Evolutionary conservation across 1,140 invertebrate genomes (phyloP).

Genomic region (Aricia agestis): DNA sequence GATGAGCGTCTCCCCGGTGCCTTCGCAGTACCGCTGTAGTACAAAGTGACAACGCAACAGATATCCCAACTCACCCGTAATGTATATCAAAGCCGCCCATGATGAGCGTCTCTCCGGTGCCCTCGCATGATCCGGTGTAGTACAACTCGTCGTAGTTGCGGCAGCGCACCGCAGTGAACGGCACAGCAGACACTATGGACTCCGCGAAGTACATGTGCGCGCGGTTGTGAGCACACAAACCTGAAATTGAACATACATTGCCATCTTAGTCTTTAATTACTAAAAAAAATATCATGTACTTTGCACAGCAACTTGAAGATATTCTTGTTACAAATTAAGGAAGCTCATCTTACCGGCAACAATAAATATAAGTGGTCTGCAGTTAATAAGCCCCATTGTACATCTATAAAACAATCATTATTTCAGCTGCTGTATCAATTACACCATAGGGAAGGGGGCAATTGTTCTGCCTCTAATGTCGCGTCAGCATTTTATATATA

Average conservation of each 20-base stretch:
- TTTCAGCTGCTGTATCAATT: no score
- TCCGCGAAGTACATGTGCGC: slow-evolving; percentile 79
- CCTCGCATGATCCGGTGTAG: slow-evolving; percentile 70
- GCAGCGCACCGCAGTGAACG: slow-evolving; percentile 76
- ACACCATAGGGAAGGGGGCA: no score
- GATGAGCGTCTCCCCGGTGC: slow-evolving; percentile 62
- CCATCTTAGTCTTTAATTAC: no score
- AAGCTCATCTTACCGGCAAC: no score
- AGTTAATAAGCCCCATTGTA: no score
- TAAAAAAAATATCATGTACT: no score
- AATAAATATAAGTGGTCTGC: no score
- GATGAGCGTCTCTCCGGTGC: slow-evolving; percentile 62
- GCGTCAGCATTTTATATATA: no score
- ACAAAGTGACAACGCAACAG: slow-evolving; percentile 50
- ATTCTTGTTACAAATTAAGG: no score
- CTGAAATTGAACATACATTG: slow-evolving; percentile 35
- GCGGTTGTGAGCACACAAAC: slow-evolving; percentile 76
- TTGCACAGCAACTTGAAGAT: no score
- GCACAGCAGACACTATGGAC: slow-evolving; percentile 68
- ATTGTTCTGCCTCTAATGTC: no score
- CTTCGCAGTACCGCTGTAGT: slow-evolving; percentile 72
- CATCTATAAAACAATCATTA: no score
- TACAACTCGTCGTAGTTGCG: slow-evolving; percentile 76
- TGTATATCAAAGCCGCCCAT: slow-evolving; percentile 78
- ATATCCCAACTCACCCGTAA: slow-evolving; percentile 66